These are phyloP conservation scores for Babylonia areolata DNA, from an alignment of 1,140 invertebrate genomes.

Conservation along the genomic window DNA sequence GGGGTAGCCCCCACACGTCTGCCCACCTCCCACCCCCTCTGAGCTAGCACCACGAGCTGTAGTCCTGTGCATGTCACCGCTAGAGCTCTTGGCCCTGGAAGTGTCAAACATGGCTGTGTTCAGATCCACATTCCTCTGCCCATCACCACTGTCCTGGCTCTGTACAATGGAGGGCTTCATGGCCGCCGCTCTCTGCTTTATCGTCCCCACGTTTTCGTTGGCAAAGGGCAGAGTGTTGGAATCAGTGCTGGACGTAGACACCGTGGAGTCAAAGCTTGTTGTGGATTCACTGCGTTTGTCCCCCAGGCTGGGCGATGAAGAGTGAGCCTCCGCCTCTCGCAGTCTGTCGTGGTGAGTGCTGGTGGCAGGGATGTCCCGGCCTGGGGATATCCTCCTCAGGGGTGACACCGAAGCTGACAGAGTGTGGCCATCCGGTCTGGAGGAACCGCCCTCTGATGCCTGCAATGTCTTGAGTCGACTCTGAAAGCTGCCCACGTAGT, in stretches of 20 bases:
- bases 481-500: constrained; percentile 20
- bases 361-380: constrained; percentile 27
- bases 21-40: background rate
- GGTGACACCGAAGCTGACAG: background rate
- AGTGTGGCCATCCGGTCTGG: background rate
- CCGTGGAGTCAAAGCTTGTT: constrained; percentile 83
- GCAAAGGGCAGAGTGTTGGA: constrained; percentile 98
- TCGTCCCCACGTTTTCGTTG: constrained; percentile 98
- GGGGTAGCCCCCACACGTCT: background rate
- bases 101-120: constrained; percentile 47
- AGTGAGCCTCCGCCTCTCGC: constrained; percentile 1
- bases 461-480: constrained; percentile 22
- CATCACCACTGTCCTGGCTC: constrained; percentile 47
- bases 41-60: background rate
- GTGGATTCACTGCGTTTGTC: constrained; percentile 64
- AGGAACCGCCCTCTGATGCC: background rate
- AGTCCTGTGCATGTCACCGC: constrained; percentile 21
- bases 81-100: background rate
- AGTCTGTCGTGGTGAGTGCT: constrained; percentile 4
- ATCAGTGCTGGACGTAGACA: constrained; percentile 84
- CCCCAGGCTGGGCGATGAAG: constrained; percentile 27
- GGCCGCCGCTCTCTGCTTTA: constrained; percentile 84
- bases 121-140: constrained; percentile 43
- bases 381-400: constrained; percentile 24
- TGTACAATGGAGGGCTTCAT: constrained; percentile 66